Evolutionary conservation across 2,113 vertebrate genomes (phyloP).

Genomic region (Brachionichthys hirsutus): DNA sequence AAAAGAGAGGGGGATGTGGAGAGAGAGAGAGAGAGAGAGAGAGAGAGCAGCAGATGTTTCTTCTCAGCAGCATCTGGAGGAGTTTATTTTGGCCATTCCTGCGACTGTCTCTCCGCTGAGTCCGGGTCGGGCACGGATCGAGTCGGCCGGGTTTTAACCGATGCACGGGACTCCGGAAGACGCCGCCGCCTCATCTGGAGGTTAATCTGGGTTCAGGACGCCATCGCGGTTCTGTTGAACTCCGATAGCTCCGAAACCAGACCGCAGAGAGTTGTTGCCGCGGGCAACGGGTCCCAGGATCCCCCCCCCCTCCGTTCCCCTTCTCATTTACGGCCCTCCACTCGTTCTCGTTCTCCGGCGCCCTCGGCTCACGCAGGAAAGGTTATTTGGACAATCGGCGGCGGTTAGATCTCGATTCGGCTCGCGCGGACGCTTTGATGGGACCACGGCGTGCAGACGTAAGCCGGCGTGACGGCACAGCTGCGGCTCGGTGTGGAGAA

Average conservation of each 20-base stretch:
- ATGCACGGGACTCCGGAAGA: too few species aligned
- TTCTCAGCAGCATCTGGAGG: constrained; percentile 38
- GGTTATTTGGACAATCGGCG: constrained; percentile 71
- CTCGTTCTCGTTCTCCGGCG: constrained; percentile 7
- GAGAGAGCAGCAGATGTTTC: constrained; percentile 56
- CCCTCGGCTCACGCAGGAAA: constrained; percentile 58
- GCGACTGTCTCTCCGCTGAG: constrained; percentile 22
- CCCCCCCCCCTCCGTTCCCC: constrained; percentile 39
- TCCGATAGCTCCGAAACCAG: constrained; percentile 61
- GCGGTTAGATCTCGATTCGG: constrained; percentile 73
- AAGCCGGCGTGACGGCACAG: constrained; percentile 24
- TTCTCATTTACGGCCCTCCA: constrained; percentile 22
- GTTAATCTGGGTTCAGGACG: neutral
- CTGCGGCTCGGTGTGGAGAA: constrained; percentile 39
- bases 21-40: constrained; percentile 5
- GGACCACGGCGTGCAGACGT: constrained; percentile 34
- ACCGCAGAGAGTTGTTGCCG: constrained; percentile 60
- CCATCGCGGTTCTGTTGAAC: constrained; percentile 22
- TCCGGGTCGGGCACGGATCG: neutral
- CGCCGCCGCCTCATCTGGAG: too few species aligned
- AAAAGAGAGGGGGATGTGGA: constrained; percentile 15
- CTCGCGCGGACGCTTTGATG: constrained; percentile 58
- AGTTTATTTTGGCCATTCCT: constrained; percentile 57
- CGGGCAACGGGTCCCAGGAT: constrained; percentile 71
- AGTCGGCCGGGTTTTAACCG: too few species aligned